A percentile compares a stretch with the other conserved stretches of the same genome.
Evolutionary conservation across 2,113 vertebrate genomes (phyloP).

Genomic region (Tapirus terrestris): DNA sequence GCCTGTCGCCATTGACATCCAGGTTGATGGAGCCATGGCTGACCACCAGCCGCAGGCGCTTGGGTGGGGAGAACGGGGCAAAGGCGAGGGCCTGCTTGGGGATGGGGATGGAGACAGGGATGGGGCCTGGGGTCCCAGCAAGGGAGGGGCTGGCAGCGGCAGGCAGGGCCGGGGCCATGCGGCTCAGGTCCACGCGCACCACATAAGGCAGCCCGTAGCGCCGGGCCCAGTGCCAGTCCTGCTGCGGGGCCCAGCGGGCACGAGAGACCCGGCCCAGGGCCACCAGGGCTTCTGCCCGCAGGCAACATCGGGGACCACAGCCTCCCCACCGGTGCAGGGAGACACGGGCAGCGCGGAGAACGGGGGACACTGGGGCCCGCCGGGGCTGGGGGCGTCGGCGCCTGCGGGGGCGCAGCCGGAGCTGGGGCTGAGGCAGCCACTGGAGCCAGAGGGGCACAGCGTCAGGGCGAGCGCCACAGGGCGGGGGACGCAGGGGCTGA

Average conservation of each 20-base stretch:
- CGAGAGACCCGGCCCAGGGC: neutral
- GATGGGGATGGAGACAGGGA: neutral
- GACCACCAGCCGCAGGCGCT: conserved; percentile 85
- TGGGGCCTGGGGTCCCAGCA: neutral
- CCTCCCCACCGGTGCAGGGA: conserved; percentile 76
- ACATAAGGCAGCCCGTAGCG: conserved; percentile 72
- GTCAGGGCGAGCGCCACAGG: neutral
- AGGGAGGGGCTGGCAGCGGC: neutral
- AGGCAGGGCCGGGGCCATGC: neutral
- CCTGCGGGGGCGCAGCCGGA: neutral
- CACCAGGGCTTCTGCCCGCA: conserved; percentile 51
- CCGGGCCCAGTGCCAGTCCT: conserved; percentile 79
- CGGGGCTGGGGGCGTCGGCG: conserved; percentile 20
- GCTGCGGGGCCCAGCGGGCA: neutral
- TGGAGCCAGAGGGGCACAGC: conserved; percentile 65
- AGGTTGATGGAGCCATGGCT: conserved; percentile 84
- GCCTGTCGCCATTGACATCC: conserved; percentile 63
- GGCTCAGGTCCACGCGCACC: conserved; percentile 66
- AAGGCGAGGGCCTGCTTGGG: conserved; percentile 81
- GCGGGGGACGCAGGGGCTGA: conserved; percentile 17
- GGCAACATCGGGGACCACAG: conserved; percentile 65
- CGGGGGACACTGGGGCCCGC: rapidly evolving
- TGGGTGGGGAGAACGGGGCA: conserved; percentile 81
- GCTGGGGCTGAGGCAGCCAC: conserved; percentile 58
- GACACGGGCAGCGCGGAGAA: neutral